Base-by-base conservation (phyloP, 2,113 vertebrate species). In the Vulpes lagopus region DNA sequence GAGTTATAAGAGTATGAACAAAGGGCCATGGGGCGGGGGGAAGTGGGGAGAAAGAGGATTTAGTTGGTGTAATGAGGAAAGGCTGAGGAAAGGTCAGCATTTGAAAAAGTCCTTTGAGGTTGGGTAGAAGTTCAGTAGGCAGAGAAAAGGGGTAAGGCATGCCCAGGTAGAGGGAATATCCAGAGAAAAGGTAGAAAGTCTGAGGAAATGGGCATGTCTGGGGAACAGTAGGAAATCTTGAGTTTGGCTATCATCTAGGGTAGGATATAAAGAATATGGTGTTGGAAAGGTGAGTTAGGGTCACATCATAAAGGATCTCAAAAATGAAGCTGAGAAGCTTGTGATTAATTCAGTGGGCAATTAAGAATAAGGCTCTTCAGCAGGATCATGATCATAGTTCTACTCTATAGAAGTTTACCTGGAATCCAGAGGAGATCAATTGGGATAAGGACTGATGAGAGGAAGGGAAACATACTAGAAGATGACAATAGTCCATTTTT, bases 401-500 rank as follows among this genome's bases (percentile, higher is more conserved):
- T 32, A 7, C 10, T 74, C 49, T 27, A 51, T 16, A 27, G 4
- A 80, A 20, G 8, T 55, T 35, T 57, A 95, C 81, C 78, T 65
- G 38, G 84, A 94, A 74, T 57, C 60, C 62, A 92, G 60, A 64
- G 83, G 60, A 51, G 53, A 35, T 62, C 8, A 19, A 11, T 15
- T 38, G 57, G 57, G 27, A 59, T 82, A 87, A 92, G 64, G 64
- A 65, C 51, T 67, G 27, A 7, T 64, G 30, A 95, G 32, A 92
- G 60, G 62, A 89, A 35, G 59, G 60, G 11, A 91, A 91, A 80
- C 51, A 51, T 94, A 11, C 78, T 83, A 88, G 59, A 84, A 84
- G 89, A 81, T 76, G 53, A 43, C 64, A 90, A 83, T 15, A 73
- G 83, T 79, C 38, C 64, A 78, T n/a, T 96, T 94, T 59, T 51